These are phyloP conservation scores for Patella pellucida DNA, from an alignment of 2,888 invertebrate species.

Conservation along the genomic window DNA sequence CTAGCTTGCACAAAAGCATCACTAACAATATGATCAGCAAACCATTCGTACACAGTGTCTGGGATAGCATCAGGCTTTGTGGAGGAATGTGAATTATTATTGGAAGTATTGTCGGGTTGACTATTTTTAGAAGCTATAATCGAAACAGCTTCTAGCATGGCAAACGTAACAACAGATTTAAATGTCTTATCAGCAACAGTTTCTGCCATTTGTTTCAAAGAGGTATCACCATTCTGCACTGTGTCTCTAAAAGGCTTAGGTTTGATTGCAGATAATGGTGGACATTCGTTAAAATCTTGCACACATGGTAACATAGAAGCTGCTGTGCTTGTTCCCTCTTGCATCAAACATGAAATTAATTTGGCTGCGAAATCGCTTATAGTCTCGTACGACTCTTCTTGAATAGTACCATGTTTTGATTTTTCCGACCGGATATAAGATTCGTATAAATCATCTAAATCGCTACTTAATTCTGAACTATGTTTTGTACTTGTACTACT, in stretches of 20 bases:
- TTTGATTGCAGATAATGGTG: constrained; percentile 34
- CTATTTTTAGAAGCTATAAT: background rate
- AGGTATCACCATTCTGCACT: constrained; percentile 15
- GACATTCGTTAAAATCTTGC: constrained; percentile 41
- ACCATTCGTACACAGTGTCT: constrained; percentile 30
- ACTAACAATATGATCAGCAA: constrained; percentile 37
- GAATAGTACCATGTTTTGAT: constrained; percentile 56
- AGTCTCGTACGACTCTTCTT: constrained; percentile 50
- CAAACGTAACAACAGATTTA: background rate
- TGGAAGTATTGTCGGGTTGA: background rate
- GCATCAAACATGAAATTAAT: constrained; percentile 40
- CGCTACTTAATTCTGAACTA: constrained; percentile 66
- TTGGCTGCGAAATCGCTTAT: constrained; percentile 56
- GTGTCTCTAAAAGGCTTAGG: constrained; percentile 31
- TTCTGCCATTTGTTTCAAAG: constrained; percentile 18
- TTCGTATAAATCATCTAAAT: constrained; percentile 65
- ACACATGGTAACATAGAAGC: constrained; percentile 43
- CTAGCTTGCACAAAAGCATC: constrained; percentile 34
- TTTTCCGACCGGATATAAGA: constrained; percentile 54
- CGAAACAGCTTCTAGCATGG: background rate
- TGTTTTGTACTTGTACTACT: constrained; percentile 71
- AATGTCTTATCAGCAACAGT: constrained; percentile 15
- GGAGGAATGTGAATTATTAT: background rate
- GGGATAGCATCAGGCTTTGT: background rate
- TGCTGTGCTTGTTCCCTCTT: constrained; percentile 50